Evolutionary conservation across 2,888 invertebrate species (phyloP).

Genomic region (Rhagonycha fulva): DNA sequence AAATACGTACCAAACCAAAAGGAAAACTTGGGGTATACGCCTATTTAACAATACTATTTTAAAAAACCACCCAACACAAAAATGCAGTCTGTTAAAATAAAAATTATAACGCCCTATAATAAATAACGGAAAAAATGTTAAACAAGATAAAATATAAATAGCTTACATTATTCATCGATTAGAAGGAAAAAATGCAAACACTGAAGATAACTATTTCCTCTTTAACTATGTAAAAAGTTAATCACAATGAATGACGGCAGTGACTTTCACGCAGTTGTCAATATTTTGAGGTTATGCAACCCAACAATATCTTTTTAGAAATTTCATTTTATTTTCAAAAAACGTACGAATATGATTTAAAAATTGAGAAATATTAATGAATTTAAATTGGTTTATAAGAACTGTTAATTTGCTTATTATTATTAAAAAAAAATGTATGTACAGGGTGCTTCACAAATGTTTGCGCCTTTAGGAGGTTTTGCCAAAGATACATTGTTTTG

Average conservation of each 20-base stretch:
- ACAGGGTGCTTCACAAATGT: no score
- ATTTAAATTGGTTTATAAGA: no score
- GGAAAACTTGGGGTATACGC: neutral
- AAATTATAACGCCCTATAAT: neutral
- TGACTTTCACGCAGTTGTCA: neutral
- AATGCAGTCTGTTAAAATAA: neutral
- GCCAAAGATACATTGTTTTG: no score
- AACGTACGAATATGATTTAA: no score
- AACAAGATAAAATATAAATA: neutral
- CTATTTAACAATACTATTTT: neutral
- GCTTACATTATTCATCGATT: neutral
- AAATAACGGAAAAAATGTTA: neutral
- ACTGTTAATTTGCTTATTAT: no score
- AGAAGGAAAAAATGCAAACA: neutral
- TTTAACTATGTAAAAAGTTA: neutral
- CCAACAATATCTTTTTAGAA: neutral
- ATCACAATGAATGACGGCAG: neutral
- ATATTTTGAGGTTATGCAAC: neutral
- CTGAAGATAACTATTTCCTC: neutral
- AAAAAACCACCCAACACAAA: neutral
- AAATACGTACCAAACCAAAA: neutral
- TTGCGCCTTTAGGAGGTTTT: no score
- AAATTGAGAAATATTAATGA: no score
- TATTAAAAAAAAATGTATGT: no score
- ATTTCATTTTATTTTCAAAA: neutral